These are phyloP conservation scores for Spizella passerina DNA, from an alignment of 2,797 vertebrate genomes.

Conservation along the genomic window DNA sequence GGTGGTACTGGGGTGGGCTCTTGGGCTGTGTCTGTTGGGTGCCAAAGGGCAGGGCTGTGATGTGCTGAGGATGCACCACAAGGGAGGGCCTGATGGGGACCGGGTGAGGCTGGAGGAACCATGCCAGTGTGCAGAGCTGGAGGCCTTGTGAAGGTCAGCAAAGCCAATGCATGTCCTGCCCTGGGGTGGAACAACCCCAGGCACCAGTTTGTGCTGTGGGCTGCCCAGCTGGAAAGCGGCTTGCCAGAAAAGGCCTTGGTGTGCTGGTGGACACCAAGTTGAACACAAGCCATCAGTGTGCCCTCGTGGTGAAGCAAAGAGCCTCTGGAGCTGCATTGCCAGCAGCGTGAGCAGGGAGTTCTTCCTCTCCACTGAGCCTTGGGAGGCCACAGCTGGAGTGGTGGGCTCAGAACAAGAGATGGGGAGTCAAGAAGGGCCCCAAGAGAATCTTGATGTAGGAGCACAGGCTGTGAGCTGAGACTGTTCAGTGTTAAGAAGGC, in stretches of 20 bases:
- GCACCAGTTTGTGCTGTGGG: not conserved
- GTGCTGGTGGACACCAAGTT: not conserved
- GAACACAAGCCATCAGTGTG: not conserved
- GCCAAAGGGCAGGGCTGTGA: not conserved
- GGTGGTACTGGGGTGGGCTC: accelerated
- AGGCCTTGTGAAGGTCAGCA: not conserved
- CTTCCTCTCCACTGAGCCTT: not conserved
- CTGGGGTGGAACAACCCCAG: not conserved
- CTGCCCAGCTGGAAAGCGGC: accelerated
- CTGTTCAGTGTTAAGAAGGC: not conserved
- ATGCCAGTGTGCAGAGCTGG: not conserved
- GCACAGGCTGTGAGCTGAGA: accelerated
- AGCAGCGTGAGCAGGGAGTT: not conserved
- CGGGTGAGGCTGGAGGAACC: accelerated
- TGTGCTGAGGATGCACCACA: accelerated
- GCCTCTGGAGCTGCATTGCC: not conserved
- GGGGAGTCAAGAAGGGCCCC: not conserved
- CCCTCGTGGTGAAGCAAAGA: not conserved
- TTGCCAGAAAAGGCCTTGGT: not conserved
- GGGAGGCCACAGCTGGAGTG: not conserved
- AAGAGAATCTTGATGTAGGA: not conserved
- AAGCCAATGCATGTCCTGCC: accelerated
- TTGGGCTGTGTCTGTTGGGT: not conserved
- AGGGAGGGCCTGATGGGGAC: accelerated
- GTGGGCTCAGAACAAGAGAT: not conserved